Percentiles rank a stretch among this genome's conserved stretches.
Conservation (phyloP, 1,140 invertebrate genomes). For the Aphelenchoides fujianensis region DNA sequence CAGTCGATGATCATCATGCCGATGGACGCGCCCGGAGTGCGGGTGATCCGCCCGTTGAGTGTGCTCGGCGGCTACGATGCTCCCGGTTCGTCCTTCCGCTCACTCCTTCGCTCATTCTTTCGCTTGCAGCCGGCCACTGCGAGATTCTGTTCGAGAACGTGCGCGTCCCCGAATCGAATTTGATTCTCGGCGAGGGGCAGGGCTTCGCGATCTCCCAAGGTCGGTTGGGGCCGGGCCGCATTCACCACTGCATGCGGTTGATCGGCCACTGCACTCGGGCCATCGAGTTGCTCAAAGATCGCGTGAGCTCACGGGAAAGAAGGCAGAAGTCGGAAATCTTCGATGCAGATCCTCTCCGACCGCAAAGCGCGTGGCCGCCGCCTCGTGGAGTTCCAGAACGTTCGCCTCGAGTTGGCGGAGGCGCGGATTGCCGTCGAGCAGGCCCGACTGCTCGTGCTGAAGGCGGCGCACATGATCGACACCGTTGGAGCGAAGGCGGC, state of each 20-base stretch:
- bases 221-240: slow-evolving; percentile 65
- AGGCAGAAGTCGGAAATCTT: background rate
- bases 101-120: too few relatives aligned
- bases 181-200: slow-evolving; percentile 65
- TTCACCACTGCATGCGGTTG: slow-evolving; percentile 66
- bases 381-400: slow-evolving; percentile 63
- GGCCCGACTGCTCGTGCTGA: slow-evolving; percentile 64
- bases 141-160: slow-evolving; percentile 66
- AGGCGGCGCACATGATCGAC: slow-evolving; percentile 67
- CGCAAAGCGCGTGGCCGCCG: slow-evolving; percentile 64
- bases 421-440: slow-evolving; percentile 65
- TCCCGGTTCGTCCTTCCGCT: too few relatives aligned
- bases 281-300: slow-evolving; percentile 63
- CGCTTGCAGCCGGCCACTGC: slow-evolving; percentile 63
- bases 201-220: slow-evolving; percentile 67
- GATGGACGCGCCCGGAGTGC: slow-evolving; percentile 65
- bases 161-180: slow-evolving; percentile 63
- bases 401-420: slow-evolving; percentile 64
- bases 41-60: slow-evolving; percentile 63
- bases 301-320: too few relatives aligned
- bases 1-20: slow-evolving; percentile 67
- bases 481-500: slow-evolving; percentile 65
- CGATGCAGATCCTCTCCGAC: slow-evolving; percentile 44
- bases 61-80: slow-evolving; percentile 65
- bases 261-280: slow-evolving; percentile 64